Percentiles rank a stretch among this genome's conserved stretches.
phyloP scores from a whole-genome alignment of 2,113 vertebrate genomes.

The Gopherus flavomarginatus region DNA sequence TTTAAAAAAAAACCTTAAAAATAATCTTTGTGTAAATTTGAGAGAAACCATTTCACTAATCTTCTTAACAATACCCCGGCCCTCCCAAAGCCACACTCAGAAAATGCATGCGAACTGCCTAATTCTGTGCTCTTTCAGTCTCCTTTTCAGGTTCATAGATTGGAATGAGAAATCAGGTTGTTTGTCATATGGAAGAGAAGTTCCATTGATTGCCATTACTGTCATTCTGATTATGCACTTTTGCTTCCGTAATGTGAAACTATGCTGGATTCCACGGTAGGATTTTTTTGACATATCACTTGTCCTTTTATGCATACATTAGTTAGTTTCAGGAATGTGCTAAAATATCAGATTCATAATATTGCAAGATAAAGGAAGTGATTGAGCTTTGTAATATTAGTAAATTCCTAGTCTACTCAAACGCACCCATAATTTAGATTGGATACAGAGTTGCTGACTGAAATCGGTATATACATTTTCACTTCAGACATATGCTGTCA shows the following conservation, averaged over 20 bases:
- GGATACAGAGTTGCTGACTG: neutral
- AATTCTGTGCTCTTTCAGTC: neutral
- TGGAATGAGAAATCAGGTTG: neutral
- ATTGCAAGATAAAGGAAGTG: neutral
- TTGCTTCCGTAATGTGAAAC: neutral
- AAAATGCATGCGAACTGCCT: neutral
- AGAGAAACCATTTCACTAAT: neutral
- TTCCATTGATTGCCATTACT: neutral
- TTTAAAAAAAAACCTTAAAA: neutral
- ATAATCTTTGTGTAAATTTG: neutral
- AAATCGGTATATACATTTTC: neutral
- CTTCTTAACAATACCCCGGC: neutral
- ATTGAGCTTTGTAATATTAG: conserved; percentile 18
- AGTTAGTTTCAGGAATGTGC: neutral
- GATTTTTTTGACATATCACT: neutral
- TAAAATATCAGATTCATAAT: accelerated
- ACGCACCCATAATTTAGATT: neutral
- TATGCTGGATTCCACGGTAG: neutral
- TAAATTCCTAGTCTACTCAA: neutral
- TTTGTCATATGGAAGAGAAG: neutral
- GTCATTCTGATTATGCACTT: neutral
- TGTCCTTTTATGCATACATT: neutral
- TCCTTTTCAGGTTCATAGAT: neutral
- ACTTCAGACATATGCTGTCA: neutral
- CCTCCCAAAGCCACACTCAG: neutral